Conservation (phyloP, 2,113 vertebrate species). For the Boulengeromyrus knoepffleri region DNA sequence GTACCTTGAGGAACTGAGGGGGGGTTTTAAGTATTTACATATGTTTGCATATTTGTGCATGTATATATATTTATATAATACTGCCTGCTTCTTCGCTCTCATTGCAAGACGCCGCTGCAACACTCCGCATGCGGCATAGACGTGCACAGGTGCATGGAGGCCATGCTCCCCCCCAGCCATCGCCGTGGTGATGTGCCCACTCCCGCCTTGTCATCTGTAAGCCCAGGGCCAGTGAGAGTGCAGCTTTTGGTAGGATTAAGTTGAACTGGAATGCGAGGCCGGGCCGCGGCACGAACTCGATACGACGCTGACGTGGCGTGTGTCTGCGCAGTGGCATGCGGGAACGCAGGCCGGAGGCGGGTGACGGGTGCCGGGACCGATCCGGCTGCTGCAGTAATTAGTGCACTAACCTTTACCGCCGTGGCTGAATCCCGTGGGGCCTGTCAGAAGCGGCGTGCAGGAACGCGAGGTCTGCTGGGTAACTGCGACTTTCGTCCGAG, state of each 20-base stretch:
- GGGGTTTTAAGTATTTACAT: neutral
- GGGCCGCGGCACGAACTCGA: neutral
- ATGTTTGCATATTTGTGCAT: too few relatives aligned
- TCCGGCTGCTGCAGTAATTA: neutral
- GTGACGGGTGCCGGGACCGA: neutral
- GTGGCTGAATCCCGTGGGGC: neutral
- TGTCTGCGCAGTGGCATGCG: slow-evolving; percentile 20
- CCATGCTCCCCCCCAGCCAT: neutral
- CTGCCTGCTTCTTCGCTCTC: neutral
- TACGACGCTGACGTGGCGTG: slow-evolving; percentile 7
- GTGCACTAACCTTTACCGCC: neutral
- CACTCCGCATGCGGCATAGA: neutral
- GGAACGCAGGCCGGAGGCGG: neutral
- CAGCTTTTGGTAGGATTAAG: neutral
- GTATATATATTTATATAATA: neutral
- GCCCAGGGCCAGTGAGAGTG: neutral
- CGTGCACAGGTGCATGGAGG: neutral
- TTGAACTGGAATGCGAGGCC: slow-evolving; percentile 22
- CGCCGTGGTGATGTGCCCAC: neutral
- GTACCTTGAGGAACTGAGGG: neutral
- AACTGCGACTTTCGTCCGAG: neutral
- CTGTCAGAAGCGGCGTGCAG: neutral
- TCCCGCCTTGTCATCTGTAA: neutral
- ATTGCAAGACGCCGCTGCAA: neutral
- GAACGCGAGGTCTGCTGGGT: neutral